phyloP scores from a whole-genome alignment of 2,888 invertebrate genomes.

The Amaurobius ferox region DNA sequence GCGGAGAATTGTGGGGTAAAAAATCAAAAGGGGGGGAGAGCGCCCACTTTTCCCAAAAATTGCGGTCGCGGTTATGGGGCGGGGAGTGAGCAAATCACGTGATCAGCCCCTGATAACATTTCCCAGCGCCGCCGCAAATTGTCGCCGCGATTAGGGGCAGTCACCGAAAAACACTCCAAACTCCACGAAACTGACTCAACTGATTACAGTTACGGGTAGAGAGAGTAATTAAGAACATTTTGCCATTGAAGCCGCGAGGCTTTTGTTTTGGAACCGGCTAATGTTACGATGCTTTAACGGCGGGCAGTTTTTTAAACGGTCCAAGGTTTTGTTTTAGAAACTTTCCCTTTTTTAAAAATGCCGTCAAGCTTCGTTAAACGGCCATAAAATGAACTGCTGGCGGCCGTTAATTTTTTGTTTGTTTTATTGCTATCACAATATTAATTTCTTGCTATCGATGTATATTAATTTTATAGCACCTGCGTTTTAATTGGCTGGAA shows the following conservation, averaged over 20 bases:
- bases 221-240: conserved; percentile 64
- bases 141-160: conserved; percentile 47
- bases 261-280: conserved; percentile 53
- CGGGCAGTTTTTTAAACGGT: conserved; percentile 61
- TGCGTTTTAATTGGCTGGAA: conserved; percentile 61
- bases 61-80: conserved; percentile 4
- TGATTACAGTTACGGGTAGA: conserved; percentile 61
- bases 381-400: conserved; percentile 65
- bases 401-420: conserved; percentile 70
- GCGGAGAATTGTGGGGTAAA: neutral
- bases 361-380: conserved; percentile 22
- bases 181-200: conserved; percentile 52
- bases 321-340: conserved; percentile 62
- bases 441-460: conserved; percentile 70
- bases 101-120: conserved; percentile 54
- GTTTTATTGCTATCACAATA: conserved; percentile 71
- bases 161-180: conserved; percentile 62
- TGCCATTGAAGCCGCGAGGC: conserved; percentile 25
- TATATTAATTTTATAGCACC: conserved; percentile 71
- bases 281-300: conserved; percentile 62
- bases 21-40: conserved; percentile 2
- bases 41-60: conserved; percentile 37
- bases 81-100: conserved; percentile 28
- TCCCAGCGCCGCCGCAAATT: conserved; percentile 54
- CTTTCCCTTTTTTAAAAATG: conserved; percentile 52